Base-by-base conservation (phyloP, 1,140 invertebrate genomes). In the Ganaspis sp. region DNA sequence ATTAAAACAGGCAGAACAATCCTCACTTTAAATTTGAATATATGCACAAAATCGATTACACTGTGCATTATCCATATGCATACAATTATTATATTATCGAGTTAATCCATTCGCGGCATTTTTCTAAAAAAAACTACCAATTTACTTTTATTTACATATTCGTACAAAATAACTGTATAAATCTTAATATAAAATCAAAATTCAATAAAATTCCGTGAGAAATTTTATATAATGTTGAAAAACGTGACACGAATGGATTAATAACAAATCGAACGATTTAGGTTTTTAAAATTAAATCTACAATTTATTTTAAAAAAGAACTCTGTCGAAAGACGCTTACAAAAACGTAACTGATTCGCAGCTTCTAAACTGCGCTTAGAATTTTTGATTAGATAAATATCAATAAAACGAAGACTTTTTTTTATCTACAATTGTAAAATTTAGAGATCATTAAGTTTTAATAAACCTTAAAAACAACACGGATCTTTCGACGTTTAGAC, bases 221-320 rank as follows among this genome's bases (percentile, higher is more conserved):
- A 77, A 40, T 76, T 70, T 79, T 79, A 77, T 73, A 74, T 70
- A 73, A 77, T 77, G 77, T 74, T 69, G 17, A 19, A 49, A 29
- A 45, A 26, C 9, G n/a, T 72, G 40, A 12, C 26, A 17, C 26
- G 38, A 23, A 72, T 45, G 26, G 45, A 15, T 49, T 45, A 15
- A 45, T 72, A 45, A 72, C 15, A 19, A 54, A 73, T 54, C 9
- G 26, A 73, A 53, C n/a, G 17, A 72, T 72, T 45, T 15, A n/a
- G 37, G 15, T 29, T 38, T 38, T 34, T n/a, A 42, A 72, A 45
- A 72, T 49, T n/a, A 72, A 19, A 72, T 70, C 29, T 21, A 19
- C 34, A 29, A n/a, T 11, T 34, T 26, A 40, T 26, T 1, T 17
- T 79, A 29, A 49, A 21, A 45, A 69, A 77, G 9, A 29, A 42